Evolutionary conservation across 2,113 vertebrate genomes (phyloP).

Genomic region (Synchiropus splendidus): DNA sequence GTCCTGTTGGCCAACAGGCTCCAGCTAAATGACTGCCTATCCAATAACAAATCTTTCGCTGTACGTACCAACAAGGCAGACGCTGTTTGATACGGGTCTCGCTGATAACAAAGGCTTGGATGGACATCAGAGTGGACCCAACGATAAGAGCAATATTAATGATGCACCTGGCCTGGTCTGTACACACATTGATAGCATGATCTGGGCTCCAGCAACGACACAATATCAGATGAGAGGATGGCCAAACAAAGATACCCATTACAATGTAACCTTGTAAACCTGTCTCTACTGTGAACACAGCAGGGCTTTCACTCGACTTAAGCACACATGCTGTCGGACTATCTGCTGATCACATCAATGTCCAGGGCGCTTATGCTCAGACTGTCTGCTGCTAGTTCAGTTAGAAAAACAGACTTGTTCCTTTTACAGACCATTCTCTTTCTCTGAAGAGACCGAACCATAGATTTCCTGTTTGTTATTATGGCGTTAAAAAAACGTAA

Average conservation of each 20-base stretch:
- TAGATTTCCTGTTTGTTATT: no score
- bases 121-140: slow-evolving; percentile 42
- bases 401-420: no score
- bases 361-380: no score
- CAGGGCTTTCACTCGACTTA: slow-evolving; percentile 40
- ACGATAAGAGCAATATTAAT: slow-evolving; percentile 59
- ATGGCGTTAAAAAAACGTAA: no score
- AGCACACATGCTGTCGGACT: slow-evolving; percentile 21
- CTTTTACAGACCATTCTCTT: no score
- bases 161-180: slow-evolving; percentile 46
- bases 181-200: slow-evolving; percentile 51
- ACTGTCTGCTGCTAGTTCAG: no score
- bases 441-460: no score
- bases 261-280: slow-evolving; percentile 57
- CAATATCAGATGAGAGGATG: slow-evolving; percentile 48
- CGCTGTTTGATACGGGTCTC: slow-evolving; percentile 51
- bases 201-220: slow-evolving; percentile 35
- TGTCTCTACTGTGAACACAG: slow-evolving; percentile 27
- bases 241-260: slow-evolving; percentile 40
- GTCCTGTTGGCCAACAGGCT: slow-evolving; percentile 48
- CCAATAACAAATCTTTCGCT: slow-evolving; percentile 44
- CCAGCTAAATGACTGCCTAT: slow-evolving; percentile 44
- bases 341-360: slow-evolving; percentile 25
- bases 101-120: slow-evolving; percentile 55
- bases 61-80: slow-evolving; percentile 51